Evolutionary conservation across 2,888 invertebrate species (phyloP).

Genomic region (Dicyrtomina minuta): DNA sequence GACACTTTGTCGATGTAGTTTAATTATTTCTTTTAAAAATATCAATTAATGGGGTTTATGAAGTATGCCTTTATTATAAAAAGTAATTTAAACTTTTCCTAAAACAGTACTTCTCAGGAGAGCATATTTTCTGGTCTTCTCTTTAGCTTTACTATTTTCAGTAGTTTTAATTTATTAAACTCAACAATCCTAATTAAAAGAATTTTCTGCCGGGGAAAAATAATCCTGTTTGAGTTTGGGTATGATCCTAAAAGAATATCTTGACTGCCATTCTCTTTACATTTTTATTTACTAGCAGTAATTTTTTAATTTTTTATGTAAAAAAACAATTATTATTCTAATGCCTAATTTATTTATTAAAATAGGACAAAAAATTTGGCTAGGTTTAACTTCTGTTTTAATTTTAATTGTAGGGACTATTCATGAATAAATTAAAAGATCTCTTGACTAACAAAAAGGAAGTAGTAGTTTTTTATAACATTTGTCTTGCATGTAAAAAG

Average conservation of each 20-base stretch:
- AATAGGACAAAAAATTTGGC: slow-evolving; percentile 38
- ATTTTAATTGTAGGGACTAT: slow-evolving; percentile 62
- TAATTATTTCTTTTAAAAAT: slow-evolving; percentile 65
- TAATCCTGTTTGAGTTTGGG: slow-evolving; percentile 66
- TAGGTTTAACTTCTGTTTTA: slow-evolving; percentile 58
- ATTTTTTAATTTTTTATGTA: slow-evolving; percentile 73
- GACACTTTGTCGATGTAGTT: slow-evolving; percentile 69
- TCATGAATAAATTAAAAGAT: slow-evolving; percentile 65
- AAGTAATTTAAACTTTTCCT: no score
- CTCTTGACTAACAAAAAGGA: slow-evolving; percentile 62
- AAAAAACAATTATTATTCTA: slow-evolving; percentile 67
- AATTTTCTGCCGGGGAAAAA: slow-evolving; percentile 70
- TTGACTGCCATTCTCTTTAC: slow-evolving; percentile 65
- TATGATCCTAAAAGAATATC: slow-evolving; percentile 64
- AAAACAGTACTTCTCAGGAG: no score
- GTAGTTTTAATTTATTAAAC: no score
- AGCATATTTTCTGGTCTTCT: no score
- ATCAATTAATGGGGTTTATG: slow-evolving; percentile 73
- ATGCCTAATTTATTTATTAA: slow-evolving; percentile 58
- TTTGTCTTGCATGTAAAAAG: no score
- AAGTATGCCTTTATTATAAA: no score
- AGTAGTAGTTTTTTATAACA: slow-evolving; percentile 60
- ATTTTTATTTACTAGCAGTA: slow-evolving; percentile 68
- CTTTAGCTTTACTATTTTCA: no score
- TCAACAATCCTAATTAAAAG: no score